Evolutionary conservation across 2,113 vertebrate genomes (phyloP).

Genomic region (Ia io): DNA sequence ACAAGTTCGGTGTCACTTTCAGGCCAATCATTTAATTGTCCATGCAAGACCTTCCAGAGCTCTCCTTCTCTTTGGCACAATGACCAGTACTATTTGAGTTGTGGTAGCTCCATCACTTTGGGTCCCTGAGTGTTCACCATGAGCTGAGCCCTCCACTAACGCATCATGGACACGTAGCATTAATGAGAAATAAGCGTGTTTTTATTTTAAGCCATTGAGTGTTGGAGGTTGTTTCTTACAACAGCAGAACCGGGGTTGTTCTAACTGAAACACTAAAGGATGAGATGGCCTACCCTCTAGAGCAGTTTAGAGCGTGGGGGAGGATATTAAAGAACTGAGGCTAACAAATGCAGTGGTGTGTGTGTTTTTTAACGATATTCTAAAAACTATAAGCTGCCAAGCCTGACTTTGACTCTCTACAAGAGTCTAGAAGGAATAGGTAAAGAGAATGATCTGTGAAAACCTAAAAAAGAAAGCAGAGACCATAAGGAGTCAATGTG

Average conservation of each 20-base stretch:
- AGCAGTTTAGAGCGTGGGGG: background rate
- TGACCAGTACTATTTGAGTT: background rate
- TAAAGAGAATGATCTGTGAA: background rate
- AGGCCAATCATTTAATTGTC: background rate
- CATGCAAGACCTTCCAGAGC: background rate
- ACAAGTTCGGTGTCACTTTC: background rate
- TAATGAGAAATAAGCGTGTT: background rate
- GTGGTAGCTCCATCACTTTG: background rate
- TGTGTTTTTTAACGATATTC: background rate
- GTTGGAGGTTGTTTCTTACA: background rate
- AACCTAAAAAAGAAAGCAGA: background rate
- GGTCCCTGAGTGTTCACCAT: background rate
- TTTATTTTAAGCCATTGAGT: background rate
- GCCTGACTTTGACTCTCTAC: background rate
- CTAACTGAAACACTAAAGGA: background rate
- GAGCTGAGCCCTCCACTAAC: background rate
- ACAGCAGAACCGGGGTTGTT: background rate
- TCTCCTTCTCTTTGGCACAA: background rate
- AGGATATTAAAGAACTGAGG: background rate
- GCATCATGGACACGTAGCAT: background rate
- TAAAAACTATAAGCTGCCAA: background rate
- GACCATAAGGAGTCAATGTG: background rate
- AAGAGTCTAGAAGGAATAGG: background rate
- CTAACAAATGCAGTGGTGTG: background rate
- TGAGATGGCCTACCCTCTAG: background rate